Conservation (phyloP, 2,797 vertebrate species). For the Columba guinea region DNA sequence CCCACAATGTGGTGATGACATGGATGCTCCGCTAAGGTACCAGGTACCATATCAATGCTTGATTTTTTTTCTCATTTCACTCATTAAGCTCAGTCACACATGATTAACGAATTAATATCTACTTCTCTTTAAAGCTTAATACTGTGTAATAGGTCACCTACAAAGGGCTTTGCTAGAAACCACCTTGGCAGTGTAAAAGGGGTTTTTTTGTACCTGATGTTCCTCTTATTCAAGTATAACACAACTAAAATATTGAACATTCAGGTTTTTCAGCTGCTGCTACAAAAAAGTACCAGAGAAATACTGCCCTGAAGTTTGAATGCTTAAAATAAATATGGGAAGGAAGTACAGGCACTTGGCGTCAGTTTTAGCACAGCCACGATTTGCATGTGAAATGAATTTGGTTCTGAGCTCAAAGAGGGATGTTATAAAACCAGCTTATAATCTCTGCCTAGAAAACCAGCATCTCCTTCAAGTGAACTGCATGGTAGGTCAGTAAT, state of each 20-base stretch:
- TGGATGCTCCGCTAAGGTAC: neutral
- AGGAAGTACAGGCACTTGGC: neutral
- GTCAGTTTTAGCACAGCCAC: neutral
- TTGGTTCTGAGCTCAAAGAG: neutral
- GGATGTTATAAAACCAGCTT: neutral
- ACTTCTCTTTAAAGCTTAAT: neutral
- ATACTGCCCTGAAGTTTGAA: neutral
- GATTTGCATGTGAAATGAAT: neutral
- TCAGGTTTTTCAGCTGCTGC: too few relatives aligned
- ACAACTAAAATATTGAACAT: neutral
- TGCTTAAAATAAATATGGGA: neutral
- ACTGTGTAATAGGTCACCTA: neutral
- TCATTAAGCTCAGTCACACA: neutral
- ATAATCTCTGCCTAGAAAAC: neutral
- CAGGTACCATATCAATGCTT: neutral
- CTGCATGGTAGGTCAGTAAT: fast-evolving
- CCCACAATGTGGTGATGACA: neutral
- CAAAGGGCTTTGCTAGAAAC: neutral
- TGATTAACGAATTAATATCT: neutral
- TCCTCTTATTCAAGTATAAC: neutral
- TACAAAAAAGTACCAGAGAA: neutral
- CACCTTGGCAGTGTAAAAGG: neutral
- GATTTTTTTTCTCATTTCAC: neutral
- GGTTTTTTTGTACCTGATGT: neutral
- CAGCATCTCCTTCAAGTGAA: neutral